phyloP scores from a whole-genome alignment of 1,140 invertebrate genomes.

The Tigriopus japonicus region DNA sequence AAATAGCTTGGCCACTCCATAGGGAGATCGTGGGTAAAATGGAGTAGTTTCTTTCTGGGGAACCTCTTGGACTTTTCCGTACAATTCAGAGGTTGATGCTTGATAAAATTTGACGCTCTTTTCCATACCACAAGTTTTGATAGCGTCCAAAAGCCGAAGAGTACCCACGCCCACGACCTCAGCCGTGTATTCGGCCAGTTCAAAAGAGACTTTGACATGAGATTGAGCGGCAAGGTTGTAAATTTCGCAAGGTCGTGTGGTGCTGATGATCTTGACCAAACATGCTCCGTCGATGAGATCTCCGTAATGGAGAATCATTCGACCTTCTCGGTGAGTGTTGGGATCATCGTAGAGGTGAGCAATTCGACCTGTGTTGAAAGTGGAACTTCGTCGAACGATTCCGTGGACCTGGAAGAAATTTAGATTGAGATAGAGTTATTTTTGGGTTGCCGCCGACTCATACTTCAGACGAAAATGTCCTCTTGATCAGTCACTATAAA shows the following conservation, averaged over 20 bases:
- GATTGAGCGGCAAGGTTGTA: slow-evolving; percentile 99
- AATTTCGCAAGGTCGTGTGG: slow-evolving; percentile 74
- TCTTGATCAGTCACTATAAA: too few species aligned
- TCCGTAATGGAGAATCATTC: slow-evolving; percentile 93
- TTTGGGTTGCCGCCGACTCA: too few species aligned
- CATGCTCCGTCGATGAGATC: slow-evolving; percentile 97
- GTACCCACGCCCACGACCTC: slow-evolving; percentile 98
- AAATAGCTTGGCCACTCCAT: slow-evolving; percentile 98
- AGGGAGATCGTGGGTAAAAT: slow-evolving; percentile 97
- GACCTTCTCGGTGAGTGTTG: slow-evolving; percentile 51
- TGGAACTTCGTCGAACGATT: slow-evolving; percentile 78
- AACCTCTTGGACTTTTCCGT: slow-evolving; percentile 88
- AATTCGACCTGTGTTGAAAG: slow-evolving; percentile 90
- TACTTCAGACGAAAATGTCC: too few species aligned
- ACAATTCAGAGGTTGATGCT: slow-evolving; percentile 94
- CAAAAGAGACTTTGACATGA: slow-evolving; percentile 95
- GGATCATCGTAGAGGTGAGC: slow-evolving; percentile 86
- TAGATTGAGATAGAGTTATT: slow-evolving; percentile 4
- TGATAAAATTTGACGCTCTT: slow-evolving; percentile 84
- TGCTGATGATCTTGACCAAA: slow-evolving; percentile 79
- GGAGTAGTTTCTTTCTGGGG: slow-evolving; percentile 96
- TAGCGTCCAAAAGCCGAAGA: slow-evolving; percentile 79
- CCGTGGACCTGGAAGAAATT: slow-evolving; percentile 51
- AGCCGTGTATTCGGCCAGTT: slow-evolving; percentile 95
- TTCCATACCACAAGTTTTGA: slow-evolving; percentile 72